Evolutionary conservation across 2,113 vertebrate species (phyloP).

Genomic region (Onychostruthus taczanowskii): DNA sequence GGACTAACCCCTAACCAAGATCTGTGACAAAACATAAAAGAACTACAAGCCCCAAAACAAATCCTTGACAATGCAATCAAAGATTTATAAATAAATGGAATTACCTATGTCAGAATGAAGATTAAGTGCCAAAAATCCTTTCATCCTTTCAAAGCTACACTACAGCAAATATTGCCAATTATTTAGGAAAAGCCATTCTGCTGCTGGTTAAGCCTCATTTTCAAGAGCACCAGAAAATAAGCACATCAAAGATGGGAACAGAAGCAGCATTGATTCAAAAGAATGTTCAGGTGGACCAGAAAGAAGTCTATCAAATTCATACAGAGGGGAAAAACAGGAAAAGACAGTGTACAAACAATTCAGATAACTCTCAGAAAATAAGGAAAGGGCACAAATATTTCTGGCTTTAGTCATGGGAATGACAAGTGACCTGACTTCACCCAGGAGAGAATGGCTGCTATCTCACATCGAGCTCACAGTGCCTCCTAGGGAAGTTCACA

Average conservation of each 20-base stretch:
- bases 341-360: not conserved
- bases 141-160: not conserved
- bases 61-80: not conserved
- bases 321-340: not conserved
- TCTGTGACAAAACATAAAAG: not conserved
- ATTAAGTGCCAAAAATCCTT: not conserved
- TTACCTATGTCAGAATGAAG: not conserved
- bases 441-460: rapidly evolving
- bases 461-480: rapidly evolving
- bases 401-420: not conserved
- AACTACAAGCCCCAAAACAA: not conserved
- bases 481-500: not conserved
- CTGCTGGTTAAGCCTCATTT: not conserved
- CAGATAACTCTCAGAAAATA: not conserved
- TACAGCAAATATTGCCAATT: not conserved
- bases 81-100: not conserved
- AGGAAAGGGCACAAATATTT: not conserved
- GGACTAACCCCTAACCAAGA: not conserved
- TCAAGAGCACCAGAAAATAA: not conserved
- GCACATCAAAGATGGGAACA: not conserved
- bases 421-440: not conserved
- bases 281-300: not conserved
- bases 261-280: not conserved
- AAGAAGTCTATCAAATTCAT: not conserved
- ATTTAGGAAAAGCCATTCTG: not conserved